Evolutionary conservation across 2,113 vertebrate species (phyloP).

Genomic region (Athene cunicularia): DNA sequence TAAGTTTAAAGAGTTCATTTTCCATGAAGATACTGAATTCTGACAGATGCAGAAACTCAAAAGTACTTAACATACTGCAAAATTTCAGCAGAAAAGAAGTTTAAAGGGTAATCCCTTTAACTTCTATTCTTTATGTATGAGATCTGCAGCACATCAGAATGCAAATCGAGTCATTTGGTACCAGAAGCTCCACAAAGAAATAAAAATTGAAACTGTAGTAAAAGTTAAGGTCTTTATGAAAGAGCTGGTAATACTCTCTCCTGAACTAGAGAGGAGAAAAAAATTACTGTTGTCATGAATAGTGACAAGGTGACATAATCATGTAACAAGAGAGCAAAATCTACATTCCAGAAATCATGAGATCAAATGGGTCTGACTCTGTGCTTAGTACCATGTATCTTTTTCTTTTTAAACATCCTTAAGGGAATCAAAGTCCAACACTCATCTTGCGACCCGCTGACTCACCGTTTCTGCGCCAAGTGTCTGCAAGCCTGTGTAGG

Average conservation of each 20-base stretch:
- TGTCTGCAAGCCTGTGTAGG: conserved; percentile 96
- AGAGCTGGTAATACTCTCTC: background rate
- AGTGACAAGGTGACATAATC: background rate
- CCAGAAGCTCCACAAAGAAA: background rate
- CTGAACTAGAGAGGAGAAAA: background rate
- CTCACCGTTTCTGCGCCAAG: conserved; percentile 97
- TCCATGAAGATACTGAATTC: background rate
- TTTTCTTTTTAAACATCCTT: background rate
- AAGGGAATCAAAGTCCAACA: background rate
- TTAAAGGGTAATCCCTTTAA: background rate
- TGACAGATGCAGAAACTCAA: background rate
- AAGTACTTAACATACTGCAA: background rate
- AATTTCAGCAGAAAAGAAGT: background rate
- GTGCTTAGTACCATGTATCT: background rate
- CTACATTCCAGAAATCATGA: background rate
- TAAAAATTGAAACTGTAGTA: background rate
- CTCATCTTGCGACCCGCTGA: background rate
- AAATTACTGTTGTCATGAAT: background rate
- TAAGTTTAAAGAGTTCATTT: background rate
- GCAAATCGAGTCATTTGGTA: background rate
- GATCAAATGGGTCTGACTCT: background rate
- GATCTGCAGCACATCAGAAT: background rate
- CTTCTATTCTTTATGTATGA: background rate
- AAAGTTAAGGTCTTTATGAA: background rate
- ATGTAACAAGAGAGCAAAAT: background rate